Base-by-base conservation (phyloP, 2,797 vertebrate species). In the Gambusia yucatana region DNA sequence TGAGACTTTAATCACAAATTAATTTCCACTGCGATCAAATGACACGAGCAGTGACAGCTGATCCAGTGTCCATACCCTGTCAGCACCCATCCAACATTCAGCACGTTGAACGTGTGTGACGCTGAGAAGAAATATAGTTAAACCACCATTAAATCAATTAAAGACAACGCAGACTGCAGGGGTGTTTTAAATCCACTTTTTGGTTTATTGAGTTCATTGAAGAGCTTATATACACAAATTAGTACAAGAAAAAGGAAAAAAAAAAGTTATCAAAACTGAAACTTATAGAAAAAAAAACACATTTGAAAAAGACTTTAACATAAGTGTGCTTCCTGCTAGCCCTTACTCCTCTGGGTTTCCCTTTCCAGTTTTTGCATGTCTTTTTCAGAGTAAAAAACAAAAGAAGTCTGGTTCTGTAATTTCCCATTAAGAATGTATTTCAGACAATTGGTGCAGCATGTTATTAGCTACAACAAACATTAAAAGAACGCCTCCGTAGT, bases 151-250 rank as follows among this genome's bases (percentile, higher is more conserved):
- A 36, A 14, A 61, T 13, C 25, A 57, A 4, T n/a, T 6, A 57
- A 43, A 41, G 72, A 69, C 57, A 30, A 65, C 46, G 14, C 7
- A 74, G 44, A 46, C 33, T 0, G 3, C 50, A 22, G 48, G 20
- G 6, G 7, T 3, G 5, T 22, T 67, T 84, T 79, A 73, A 81
- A 72, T 72, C 16, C 3, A 0, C 48, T 77, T 77, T 82, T 70
- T 46, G 41, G 87, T 98, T 98, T 98, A 98, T 97, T 97, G 80
- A 89, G 75, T 90, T 96, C 95, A 96, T 96, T 94, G 95, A 93
- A 95, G 94, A 96, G 94, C 94, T 96, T 96, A 96, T 97, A 96
- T 97, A 97, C 96, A 98, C 96, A 97, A 96, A 95, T 97, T 95
- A 93, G 85, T 92, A 89, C 30, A 87, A 69, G 81, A 79, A 85